Base-by-base conservation (phyloP, 1,140 invertebrate genomes). In the Condylostylus longicornis region DNA sequence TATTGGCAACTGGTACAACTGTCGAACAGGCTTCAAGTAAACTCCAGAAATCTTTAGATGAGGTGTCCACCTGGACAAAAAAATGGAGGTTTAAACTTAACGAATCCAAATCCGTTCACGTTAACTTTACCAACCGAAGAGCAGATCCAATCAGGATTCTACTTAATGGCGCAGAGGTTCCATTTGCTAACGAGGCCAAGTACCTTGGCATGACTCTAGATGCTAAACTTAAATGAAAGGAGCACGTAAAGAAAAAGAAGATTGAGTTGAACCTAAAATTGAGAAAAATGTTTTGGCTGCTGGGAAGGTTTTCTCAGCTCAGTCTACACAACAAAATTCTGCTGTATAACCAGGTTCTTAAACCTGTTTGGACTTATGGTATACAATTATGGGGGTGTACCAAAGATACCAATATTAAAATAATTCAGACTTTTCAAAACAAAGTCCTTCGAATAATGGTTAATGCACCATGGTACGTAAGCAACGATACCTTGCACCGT, bases 361-460 rank as follows among this genome's bases (percentile, higher is more conserved):
- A 49, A 35, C 53, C 54, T 8, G 41, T 56, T 5, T 58, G 53
- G 50, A 50, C 38, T 7, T 53, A 58, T 39, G 53, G 50, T 9
- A 46, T 52, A 5, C 43, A 53, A 38, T 30, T 59, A 13, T 58
- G 48, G 52, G 50, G 49, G 9, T 37, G 38, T 10, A 41, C 52
- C 9, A 42, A 33, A 21, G 41, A 42, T 13, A 47, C 45, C 12
- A 53, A 51, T 23, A 42, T 49, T 17, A 25, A 44, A 21, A 46
- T 47, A 7, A 28, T 53, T 8, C 37, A 58, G 43, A 40, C 37
- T n/a, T n/a, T n/a, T n/a, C n/a, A n/a, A n/a, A n/a, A n/a, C n/a
- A n/a, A n/a, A n/a, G n/a, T n/a, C n/a, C n/a, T n/a, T n/a, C n/a
- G n/a, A n/a, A n/a, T n/a, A n/a, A n/a, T n/a, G n/a, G n/a, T n/a